Evolutionary conservation across 1,140 invertebrate species (phyloP).

Genomic region (Meteorus sp.): DNA sequence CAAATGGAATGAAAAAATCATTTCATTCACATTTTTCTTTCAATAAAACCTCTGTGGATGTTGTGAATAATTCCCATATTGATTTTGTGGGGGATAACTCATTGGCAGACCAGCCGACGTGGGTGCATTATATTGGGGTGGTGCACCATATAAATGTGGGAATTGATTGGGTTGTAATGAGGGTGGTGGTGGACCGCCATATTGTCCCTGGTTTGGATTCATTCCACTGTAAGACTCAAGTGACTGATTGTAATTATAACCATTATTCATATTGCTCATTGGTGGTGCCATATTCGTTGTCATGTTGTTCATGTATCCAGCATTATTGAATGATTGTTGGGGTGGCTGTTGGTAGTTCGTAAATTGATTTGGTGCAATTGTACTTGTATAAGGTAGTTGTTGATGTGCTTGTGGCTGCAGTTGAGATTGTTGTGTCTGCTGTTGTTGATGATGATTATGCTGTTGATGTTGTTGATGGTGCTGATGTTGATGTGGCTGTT

Average conservation of each 20-base stretch:
- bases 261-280: conserved; percentile 50
- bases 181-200: conserved; percentile 30
- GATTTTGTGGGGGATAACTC: conserved; percentile 41
- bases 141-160: conserved; percentile 22
- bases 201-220: conserved; percentile 34
- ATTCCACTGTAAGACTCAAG: conserved; percentile 30
- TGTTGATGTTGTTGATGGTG: background rate
- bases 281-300: background rate
- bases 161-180: conserved; percentile 24
- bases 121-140: conserved; percentile 27
- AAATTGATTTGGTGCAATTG: conserved; percentile 27
- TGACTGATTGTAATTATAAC: conserved; percentile 44
- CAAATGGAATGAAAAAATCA: no score
- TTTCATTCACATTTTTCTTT: no score
- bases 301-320: conserved; percentile 18
- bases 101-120: conserved; percentile 30
- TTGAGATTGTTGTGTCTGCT: conserved; percentile 25
- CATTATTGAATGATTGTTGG: conserved; percentile 33
- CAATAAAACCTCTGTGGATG: conserved; percentile 34
- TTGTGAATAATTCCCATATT: conserved; percentile 48
- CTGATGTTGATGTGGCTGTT: background rate
- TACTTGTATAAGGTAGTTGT: conserved; percentile 17
- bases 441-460: background rate
- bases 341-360: conserved; percentile 32
- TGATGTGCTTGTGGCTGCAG: conserved; percentile 34